Base-by-base conservation (phyloP, 2,113 vertebrate species). In the Chaetodon trifascialis region DNA sequence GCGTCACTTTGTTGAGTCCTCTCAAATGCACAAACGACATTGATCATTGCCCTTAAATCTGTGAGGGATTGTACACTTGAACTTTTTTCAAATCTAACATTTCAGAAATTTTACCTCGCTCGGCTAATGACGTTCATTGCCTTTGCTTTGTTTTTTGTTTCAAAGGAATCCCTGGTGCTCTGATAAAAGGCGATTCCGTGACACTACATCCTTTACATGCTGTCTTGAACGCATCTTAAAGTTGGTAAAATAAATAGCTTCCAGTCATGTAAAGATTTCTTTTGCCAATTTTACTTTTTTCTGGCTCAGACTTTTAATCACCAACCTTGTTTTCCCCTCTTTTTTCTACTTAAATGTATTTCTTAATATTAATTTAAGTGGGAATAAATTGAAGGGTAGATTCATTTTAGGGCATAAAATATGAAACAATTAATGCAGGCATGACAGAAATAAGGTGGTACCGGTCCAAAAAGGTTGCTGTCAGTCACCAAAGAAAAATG, bases 121-220 rank as follows among this genome's bases (percentile, higher is more conserved):
- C 25, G 34, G 71, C 75, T 89, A 67, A 78, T 60, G 74, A 70
- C 64, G 79, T 73, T 47, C 51, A 81, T 88, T 78, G 79, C 80
- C 82, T 80, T 75, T 70, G 30, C 78, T 84, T 71, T 82, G 30
- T 30, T 30, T 30, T n/a, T 73, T 66, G 30, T 77, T 59, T 79
- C 72, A 49, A 75, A 82, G 84, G 85, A 89, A 91, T 92, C 83
- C 86, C 88, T 91, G 91, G 92, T 93, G 93, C 93, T 93, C 73
- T 68, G 79, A 90, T 86, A 71, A 64, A 88, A 91, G 75, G 77
- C 7, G 82, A 92, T 90, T 89, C 88, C 77, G 42, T 30, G 73
- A 90, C 85, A 87, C 90, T 87, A 91, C 75, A 69, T 83, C 73
- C 64, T 80, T 80, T 76, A 68, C 83, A 54, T 76, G 72, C 19